phyloP scores from a whole-genome alignment of 1,140 invertebrate species.

The Philotrypesis tridentata region DNA sequence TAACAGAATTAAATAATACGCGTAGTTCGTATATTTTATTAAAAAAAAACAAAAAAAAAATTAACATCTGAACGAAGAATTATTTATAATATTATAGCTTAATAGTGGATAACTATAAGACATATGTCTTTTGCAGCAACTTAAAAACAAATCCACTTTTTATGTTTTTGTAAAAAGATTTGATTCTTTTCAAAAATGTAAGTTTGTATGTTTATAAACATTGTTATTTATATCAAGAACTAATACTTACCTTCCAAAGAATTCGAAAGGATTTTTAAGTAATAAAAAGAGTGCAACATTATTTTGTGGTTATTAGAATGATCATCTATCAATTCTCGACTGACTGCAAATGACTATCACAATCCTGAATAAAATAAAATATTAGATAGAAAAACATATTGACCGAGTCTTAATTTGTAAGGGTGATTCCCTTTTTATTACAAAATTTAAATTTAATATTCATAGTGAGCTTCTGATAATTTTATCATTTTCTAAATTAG shows the following conservation, averaged over 20 bases:
- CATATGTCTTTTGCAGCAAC: not conserved
- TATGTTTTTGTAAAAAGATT: constrained; percentile 38
- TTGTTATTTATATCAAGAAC: constrained; percentile 28
- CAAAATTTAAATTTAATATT: constrained; percentile 16
- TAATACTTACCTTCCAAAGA: not conserved
- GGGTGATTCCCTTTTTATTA: constrained; percentile 21
- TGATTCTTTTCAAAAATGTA: constrained; percentile 32
- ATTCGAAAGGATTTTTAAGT: constrained; percentile 3
- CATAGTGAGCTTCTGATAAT: constrained; percentile 5
- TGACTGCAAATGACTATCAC: constrained; percentile 49
- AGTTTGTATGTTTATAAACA: constrained; percentile 22
- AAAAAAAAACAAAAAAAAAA: too few relatives aligned
- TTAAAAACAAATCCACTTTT: constrained; percentile 34
- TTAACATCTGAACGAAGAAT: not conserved
- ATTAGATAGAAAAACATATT: constrained; percentile 32
- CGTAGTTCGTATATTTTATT: not conserved
- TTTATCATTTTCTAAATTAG: constrained; percentile 12
- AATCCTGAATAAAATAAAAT: constrained; percentile 37
- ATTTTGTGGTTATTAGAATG: constrained; percentile 32
- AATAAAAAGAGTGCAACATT: constrained; percentile 25
- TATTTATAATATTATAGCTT: constrained; percentile 2
- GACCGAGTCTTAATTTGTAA: constrained; percentile 21
- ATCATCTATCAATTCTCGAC: constrained; percentile 41
- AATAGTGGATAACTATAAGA: not conserved
- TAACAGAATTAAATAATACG: not conserved